A percentile compares a stretch with the other conserved stretches of the same genome.
phyloP scores from a whole-genome alignment of 1,140 invertebrate species.

The Goniozus legneri region DNA sequence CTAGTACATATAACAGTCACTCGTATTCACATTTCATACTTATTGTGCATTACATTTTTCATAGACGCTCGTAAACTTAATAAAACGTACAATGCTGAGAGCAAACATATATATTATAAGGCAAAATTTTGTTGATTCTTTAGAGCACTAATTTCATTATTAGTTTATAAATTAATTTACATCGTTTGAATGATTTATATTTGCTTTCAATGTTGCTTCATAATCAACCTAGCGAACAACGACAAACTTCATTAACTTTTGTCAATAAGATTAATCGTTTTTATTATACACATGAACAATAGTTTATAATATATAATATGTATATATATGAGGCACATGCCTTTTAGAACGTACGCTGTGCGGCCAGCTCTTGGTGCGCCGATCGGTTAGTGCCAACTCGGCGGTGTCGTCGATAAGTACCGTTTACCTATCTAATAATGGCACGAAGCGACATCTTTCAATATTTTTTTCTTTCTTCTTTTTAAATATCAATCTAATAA shows the following conservation, averaged over 20 bases:
- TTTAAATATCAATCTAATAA: conserved; percentile 27
- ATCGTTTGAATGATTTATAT: neutral
- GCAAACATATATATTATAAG: neutral
- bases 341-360: neutral
- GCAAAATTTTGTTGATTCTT: neutral
- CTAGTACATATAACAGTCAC: neutral
- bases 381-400: neutral
- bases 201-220: neutral
- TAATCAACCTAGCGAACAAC: neutral
- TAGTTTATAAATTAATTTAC: neutral
- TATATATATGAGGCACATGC: neutral
- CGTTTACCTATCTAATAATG: conserved; percentile 4
- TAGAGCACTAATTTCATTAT: neutral
- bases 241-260: neutral
- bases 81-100: neutral
- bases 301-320: neutral
- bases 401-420: neutral
- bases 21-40: conserved; percentile 1
- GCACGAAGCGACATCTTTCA: conserved; percentile 27
- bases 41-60: neutral
- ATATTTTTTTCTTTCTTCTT: no score
- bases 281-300: neutral
- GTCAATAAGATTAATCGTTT: neutral
- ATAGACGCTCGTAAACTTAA: neutral
- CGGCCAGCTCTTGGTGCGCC: neutral